Evolutionary conservation across 2,113 vertebrate species (phyloP).

Genomic region (Empidonax alnorum): DNA sequence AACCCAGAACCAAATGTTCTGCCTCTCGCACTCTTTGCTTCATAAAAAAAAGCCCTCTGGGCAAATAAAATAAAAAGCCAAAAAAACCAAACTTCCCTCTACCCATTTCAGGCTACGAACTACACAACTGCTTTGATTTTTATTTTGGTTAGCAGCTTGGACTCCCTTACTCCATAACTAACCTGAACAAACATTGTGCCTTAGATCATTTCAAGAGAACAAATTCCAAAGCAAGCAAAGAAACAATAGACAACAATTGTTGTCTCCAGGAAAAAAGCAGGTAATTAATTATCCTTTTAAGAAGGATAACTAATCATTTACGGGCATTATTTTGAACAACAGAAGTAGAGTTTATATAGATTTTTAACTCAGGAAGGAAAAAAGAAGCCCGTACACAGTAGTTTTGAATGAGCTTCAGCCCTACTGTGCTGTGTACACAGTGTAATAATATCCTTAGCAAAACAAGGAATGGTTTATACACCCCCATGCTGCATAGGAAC

Average conservation of each 20-base stretch:
- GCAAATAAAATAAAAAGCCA: neutral
- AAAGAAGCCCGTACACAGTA: neutral
- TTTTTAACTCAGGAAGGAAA: neutral
- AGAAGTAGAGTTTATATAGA: neutral
- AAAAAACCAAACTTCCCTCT: neutral
- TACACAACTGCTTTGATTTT: neutral
- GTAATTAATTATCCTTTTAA: neutral
- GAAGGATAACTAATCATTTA: neutral
- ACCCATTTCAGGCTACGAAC: neutral
- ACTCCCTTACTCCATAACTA: conserved; percentile 7
- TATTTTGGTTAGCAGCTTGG: conserved; percentile 63
- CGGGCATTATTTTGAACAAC: neutral
- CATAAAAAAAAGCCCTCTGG: neutral
- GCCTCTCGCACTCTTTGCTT: neutral
- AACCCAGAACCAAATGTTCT: neutral
- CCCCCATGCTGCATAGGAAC: conserved; percentile 16
- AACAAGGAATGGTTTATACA: conserved; percentile 34
- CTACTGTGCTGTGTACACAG: conserved; percentile 1
- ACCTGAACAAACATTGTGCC: conserved; percentile 61
- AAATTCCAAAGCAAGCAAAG: conserved; percentile 59
- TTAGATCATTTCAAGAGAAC: conserved; percentile 18
- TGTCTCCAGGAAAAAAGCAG: neutral
- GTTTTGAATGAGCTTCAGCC: conserved; percentile 2
- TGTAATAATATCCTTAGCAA: conserved; percentile 56
- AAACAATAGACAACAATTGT: conserved; percentile 1